phyloP scores from a whole-genome alignment of 2,113 vertebrate genomes.

The Cyanoderma ruficeps region DNA sequence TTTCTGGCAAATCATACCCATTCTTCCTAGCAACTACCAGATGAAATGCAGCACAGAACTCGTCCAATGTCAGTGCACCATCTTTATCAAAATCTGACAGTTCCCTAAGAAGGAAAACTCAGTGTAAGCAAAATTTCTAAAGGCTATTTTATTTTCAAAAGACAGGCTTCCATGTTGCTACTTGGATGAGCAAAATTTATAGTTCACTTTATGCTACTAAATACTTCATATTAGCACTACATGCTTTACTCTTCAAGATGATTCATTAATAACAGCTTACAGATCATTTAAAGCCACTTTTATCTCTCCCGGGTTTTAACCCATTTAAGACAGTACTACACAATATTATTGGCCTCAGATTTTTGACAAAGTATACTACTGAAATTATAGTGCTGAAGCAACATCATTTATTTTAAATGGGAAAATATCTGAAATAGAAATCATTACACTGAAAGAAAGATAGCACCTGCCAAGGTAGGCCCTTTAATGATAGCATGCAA shows the following conservation, averaged over 20 bases:
- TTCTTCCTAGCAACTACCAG: constrained; percentile 98
- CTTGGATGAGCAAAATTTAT: neutral
- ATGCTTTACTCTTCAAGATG: neutral
- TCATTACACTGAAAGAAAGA: neutral
- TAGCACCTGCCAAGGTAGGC: neutral
- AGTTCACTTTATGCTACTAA: neutral
- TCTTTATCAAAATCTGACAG: constrained; percentile 99
- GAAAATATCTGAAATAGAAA: neutral
- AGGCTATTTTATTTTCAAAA: neutral
- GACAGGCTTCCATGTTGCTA: neutral
- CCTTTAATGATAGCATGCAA: neutral
- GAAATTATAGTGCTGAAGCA: neutral
- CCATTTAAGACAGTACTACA: neutral
- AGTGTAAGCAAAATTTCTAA: constrained; percentile 41
- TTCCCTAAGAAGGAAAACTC: constrained; percentile 83
- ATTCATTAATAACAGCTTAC: neutral
- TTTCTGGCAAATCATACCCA: constrained; percentile 97
- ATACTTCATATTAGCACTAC: neutral
- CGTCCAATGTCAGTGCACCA: constrained; percentile 94
- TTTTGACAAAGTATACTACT: neutral
- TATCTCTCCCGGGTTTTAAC: neutral
- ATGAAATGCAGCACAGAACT: constrained; percentile 98
- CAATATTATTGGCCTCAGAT: neutral
- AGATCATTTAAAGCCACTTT: neutral
- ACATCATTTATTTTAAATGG: neutral